Conservation (phyloP, 2,888 invertebrate genomes). For the Pasiphila rectangulata region DNA sequence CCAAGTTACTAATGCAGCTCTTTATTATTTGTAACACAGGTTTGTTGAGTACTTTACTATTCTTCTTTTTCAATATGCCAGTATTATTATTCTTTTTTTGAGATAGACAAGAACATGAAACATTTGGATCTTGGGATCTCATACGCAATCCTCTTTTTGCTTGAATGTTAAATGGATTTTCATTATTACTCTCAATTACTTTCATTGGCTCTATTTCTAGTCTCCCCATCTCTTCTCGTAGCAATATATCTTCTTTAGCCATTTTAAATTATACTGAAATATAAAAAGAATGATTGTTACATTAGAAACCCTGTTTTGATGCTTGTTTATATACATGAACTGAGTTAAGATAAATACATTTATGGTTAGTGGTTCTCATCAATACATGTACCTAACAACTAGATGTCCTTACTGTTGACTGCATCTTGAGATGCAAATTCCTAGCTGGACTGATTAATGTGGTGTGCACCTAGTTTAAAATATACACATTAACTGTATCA, state of each 20-base stretch:
- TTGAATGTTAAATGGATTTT: constrained; percentile 52
- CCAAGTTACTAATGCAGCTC: constrained; percentile 36
- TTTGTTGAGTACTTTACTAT: constrained; percentile 77
- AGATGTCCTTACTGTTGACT: background rate
- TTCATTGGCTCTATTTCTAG: constrained; percentile 78
- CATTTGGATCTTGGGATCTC: constrained; percentile 38
- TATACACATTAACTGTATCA: no score
- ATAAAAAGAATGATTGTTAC: background rate
- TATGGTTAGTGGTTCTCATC: no score
- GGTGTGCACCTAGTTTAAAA: no score
- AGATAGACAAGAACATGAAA: constrained; percentile 52
- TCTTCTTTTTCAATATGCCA: constrained; percentile 62
- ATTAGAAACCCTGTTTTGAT: no score
- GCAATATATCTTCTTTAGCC: constrained; percentile 71
- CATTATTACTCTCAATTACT: constrained; percentile 47
- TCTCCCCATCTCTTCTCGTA: constrained; percentile 78
- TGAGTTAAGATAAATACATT: no score
- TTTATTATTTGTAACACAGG: constrained; percentile 78
- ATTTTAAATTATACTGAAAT: constrained; percentile 47
- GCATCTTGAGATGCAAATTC: no score
- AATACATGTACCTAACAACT: no score
- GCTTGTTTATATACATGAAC: no score
- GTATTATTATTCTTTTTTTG: constrained; percentile 48
- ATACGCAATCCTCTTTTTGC: constrained; percentile 32
- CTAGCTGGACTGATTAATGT: no score